Base-by-base conservation (phyloP, 2,113 vertebrate species). In the Alces alces region DNA sequence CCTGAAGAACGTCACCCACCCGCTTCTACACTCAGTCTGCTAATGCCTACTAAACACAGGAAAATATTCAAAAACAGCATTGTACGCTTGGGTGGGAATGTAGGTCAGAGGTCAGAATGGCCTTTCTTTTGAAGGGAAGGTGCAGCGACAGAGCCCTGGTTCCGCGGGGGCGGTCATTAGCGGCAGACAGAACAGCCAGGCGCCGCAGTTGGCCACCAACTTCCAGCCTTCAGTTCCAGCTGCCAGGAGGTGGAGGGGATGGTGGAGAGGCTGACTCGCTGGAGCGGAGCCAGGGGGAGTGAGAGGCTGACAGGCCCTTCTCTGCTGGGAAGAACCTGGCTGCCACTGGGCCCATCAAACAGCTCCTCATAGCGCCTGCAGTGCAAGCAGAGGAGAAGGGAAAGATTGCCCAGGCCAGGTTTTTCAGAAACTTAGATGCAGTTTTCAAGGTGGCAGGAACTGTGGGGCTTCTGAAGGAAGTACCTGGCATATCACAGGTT, bases 141-240 rank as follows among this genome's bases (percentile, higher is more conserved):
- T 43, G 73, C 33, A 73, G 45, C 93, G 45, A 58, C 23, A n/a
- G 91, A 97, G 89, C 91, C 73, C n/a, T 30, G 55, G 91, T 95
- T 95, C 97, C 83, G 83, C 9, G 0, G 89, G 79, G 66, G 50
- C 47, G 60, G 86, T 97, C 95, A 93, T 97, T 93, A 93, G n/a
- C 50, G 83, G 80, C 93, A 95, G 89, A 93, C 79, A 43, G 73
- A 97, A 91, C 70, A 93, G 91, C 55, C 47, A 70, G 97, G 58
- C 0, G 2, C 58, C 95, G 70, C 86, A 93, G 94, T 96, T 89
- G 95, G 89, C 92, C 84, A n/a, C n/a, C 70, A 78, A 73, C 64
- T 96, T 92, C 89, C 95, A 96, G 84, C 91, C 47, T 92, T 52
- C n/a, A 30, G 27, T n/a, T 98, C 82, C 97, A 96, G 94, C 87